Conservation (phyloP, 2,113 vertebrate genomes). For the Dipodomys merriami region DNA sequence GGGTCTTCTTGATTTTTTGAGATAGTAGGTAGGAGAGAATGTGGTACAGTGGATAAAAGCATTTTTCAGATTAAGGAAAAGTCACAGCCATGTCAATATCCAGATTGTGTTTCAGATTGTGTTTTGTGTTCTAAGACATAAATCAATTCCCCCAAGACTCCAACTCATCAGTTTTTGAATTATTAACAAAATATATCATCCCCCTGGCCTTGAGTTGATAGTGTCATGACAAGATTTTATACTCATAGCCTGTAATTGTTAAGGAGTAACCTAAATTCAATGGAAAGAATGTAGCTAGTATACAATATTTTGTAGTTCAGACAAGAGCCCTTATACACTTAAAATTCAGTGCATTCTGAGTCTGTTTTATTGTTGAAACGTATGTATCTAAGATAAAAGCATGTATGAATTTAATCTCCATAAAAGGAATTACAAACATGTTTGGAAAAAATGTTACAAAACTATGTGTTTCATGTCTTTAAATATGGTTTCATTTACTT, state of each 20-base stretch:
- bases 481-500: slow-evolving; percentile 39
- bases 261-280: slow-evolving; percentile 36
- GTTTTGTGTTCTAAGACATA: slow-evolving; percentile 51
- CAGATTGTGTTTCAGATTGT: not conserved
- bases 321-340: slow-evolving; percentile 9
- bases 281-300: slow-evolving; percentile 21
- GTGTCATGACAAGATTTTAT: slow-evolving; percentile 19
- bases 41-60: not conserved
- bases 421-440: slow-evolving; percentile 40
- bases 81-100: slow-evolving; percentile 15
- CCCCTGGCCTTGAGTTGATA: slow-evolving; percentile 33
- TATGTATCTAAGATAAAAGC: slow-evolving; percentile 11
- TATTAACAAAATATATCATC: slow-evolving; percentile 67
- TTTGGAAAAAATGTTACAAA: slow-evolving; percentile 39
- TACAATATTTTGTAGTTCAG: slow-evolving; percentile 1
- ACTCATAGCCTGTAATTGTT: slow-evolving; percentile 29
- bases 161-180: slow-evolving; percentile 48
- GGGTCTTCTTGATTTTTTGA: not conserved
- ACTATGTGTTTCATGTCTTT: not conserved
- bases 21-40: not conserved
- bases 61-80: slow-evolving; percentile 10
- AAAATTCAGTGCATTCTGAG: not conserved
- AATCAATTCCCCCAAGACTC: slow-evolving; percentile 38
- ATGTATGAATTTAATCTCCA: slow-evolving; percentile 23
- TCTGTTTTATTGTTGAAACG: slow-evolving; percentile 6